Conservation (phyloP, 2,797 vertebrate species). For the Tarsius wallacei region DNA sequence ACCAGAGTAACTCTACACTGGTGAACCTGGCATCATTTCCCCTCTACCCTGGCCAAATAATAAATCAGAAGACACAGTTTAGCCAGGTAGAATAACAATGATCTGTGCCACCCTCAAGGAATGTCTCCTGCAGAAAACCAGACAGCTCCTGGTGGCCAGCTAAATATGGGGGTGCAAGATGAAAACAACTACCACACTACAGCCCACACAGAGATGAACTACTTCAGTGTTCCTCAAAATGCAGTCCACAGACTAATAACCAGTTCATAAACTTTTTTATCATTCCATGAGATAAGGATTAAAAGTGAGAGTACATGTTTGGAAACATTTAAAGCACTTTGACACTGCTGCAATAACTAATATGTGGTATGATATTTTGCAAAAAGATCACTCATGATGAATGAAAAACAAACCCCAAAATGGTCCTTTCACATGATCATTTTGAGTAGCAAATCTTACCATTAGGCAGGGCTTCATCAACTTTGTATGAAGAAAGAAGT, state of each 20-base stretch:
- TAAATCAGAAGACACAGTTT: slow-evolving; percentile 2
- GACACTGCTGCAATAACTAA: not conserved
- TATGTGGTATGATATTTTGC: slow-evolving; percentile 9
- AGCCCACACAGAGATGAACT: not conserved
- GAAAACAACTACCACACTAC: not conserved
- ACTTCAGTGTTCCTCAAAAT: not conserved
- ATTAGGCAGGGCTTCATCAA: not conserved
- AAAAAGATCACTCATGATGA: not conserved
- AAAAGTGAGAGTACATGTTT: not conserved
- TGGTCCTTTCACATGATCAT: not conserved
- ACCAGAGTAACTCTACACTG: not conserved
- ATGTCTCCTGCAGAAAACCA: not conserved
- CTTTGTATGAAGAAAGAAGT: not conserved
- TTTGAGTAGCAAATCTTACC: not conserved
- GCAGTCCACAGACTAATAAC: not conserved
- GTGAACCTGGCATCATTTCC: not conserved
- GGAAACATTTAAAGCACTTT: slow-evolving; percentile 8
- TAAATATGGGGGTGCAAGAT: not conserved
- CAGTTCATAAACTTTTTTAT: not conserved
- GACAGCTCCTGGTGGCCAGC: not conserved
- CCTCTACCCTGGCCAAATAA: not conserved
- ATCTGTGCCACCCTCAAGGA: not conserved
- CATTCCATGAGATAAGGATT: not conserved
- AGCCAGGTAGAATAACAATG: not conserved
- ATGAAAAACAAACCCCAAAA: slow-evolving; percentile 4